phyloP scores from a whole-genome alignment of 2,797 vertebrate genomes.

The Coregonus ussuriensis region DNA sequence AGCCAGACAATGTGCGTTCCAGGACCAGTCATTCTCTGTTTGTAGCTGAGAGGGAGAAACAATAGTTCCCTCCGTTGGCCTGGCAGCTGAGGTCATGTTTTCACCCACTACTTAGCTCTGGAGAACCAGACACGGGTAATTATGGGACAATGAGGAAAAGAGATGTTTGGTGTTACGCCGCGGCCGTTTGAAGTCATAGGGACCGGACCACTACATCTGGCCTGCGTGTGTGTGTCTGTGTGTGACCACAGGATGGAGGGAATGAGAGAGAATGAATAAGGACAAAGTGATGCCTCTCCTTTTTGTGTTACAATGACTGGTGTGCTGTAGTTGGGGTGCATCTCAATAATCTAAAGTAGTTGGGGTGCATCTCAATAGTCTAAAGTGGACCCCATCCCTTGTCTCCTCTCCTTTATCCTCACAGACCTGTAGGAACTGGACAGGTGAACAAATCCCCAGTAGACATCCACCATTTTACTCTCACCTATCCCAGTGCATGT shows the following conservation, averaged over 20 bases:
- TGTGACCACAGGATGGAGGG: background rate
- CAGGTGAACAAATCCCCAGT: background rate
- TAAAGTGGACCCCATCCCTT: constrained; percentile 57
- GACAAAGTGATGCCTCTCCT: background rate
- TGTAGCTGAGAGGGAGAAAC: background rate
- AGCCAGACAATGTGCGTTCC: background rate
- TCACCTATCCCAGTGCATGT: background rate
- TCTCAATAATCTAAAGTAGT: background rate
- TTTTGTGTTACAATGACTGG: background rate
- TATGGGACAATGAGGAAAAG: background rate
- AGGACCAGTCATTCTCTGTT: background rate
- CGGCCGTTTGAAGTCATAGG: background rate
- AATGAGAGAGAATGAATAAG: background rate
- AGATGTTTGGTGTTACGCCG: background rate
- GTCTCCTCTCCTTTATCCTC: background rate
- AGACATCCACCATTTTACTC: background rate
- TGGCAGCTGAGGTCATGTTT: background rate
- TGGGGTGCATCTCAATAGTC: background rate
- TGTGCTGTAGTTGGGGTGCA: background rate
- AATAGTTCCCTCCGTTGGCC: background rate
- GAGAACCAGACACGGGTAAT: background rate
- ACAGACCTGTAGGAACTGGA: background rate
- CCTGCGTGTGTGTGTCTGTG: background rate
- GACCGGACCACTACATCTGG: background rate
- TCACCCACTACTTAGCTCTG: background rate